Base-by-base conservation (phyloP, 2,113 vertebrate species). In the Protobothrops mucrosquamatus region DNA sequence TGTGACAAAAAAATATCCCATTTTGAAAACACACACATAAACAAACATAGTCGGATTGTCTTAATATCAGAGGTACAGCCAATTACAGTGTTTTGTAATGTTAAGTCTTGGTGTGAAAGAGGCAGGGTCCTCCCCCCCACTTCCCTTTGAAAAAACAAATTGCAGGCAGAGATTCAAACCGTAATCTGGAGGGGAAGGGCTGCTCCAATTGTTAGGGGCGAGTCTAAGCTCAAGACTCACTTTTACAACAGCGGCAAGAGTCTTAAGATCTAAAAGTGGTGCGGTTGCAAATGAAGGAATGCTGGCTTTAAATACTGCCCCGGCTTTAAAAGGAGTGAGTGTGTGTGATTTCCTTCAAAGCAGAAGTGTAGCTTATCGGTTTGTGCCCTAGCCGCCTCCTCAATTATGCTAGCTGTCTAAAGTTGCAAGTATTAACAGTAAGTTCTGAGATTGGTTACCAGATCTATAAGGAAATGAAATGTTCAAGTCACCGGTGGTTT, bases 181-280 rank as follows among this genome's bases (percentile, higher is more conserved):
- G 15, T 39, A 20, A 81, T 20, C 34, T 2, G 15, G 34, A 39
- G 2, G 64, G n/a, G 5, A 34, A 74, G 6, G 29, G 6, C 34
- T 39, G 69, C 69, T 18, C 15, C 5, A 6, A 18, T 34, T 74
- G n/a, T 34, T 3, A 3, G 15, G n/a, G 6, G 15, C 20, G n/a
- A 34, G 29, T 18, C 64, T 34, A 5, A 69, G 61, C 29, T 69
- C 61, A 69, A 43, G 3, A 6, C 18, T 20, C 55, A 4, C 29
- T 34, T 61, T 26, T 11, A 2, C 14, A 74, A 74, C 64, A 2
- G 64, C 12, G 5, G 29, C 64, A 34, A 34, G 29, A 56, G 55
- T 20, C 18, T 56, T 12, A 2, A 15, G 1, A 34, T 3, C 4
- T 34, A 18, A n/a, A 15, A 74, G 15, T 1, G 14, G n/a, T 0